Evolutionary conservation across 2,797 vertebrate species (phyloP).

Genomic region (Sebastes iracundus): DNA sequence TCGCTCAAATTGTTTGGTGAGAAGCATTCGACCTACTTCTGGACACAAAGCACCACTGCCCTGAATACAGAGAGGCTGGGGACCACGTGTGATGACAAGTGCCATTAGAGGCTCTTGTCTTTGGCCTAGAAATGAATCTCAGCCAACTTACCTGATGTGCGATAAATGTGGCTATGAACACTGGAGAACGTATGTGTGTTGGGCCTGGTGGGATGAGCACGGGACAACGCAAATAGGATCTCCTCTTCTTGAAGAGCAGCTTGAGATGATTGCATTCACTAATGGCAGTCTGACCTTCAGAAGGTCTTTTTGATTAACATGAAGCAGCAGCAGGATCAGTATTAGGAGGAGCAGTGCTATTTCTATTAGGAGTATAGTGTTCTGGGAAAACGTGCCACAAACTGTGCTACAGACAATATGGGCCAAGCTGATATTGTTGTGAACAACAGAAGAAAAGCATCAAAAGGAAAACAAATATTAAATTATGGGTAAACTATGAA

Average conservation of each 20-base stretch:
- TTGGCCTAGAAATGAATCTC: conserved; percentile 70
- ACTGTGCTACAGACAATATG: conserved; percentile 30
- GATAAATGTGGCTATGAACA: conserved; percentile 19
- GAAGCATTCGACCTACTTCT: conserved; percentile 87
- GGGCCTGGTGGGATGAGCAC: background rate
- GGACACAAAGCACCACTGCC: conserved; percentile 81
- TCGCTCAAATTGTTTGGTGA: conserved; percentile 83
- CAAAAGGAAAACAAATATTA: conserved; percentile 60
- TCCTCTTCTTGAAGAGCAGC: conserved; percentile 29
- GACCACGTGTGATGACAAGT: conserved; percentile 76
- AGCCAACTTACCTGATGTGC: conserved; percentile 55
- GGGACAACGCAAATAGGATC: conserved; percentile 9
- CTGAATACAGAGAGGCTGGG: conserved; percentile 81
- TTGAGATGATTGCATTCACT: conserved; percentile 56
- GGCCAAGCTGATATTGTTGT: conserved; percentile 1
- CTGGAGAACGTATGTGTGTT: background rate
- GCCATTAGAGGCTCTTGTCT: conserved; percentile 72
- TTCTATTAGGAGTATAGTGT: background rate
- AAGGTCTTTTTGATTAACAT: conserved; percentile 53
- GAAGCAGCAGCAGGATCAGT: conserved; percentile 10
- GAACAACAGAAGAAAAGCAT: conserved; percentile 38
- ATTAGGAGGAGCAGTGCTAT: background rate
- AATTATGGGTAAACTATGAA: conserved; percentile 43
- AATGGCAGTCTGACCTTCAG: conserved; percentile 65
- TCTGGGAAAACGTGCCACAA: conserved; percentile 1